Base-by-base conservation (phyloP, 2,797 vertebrate genomes). In the Phoeniculus purpureus region DNA sequence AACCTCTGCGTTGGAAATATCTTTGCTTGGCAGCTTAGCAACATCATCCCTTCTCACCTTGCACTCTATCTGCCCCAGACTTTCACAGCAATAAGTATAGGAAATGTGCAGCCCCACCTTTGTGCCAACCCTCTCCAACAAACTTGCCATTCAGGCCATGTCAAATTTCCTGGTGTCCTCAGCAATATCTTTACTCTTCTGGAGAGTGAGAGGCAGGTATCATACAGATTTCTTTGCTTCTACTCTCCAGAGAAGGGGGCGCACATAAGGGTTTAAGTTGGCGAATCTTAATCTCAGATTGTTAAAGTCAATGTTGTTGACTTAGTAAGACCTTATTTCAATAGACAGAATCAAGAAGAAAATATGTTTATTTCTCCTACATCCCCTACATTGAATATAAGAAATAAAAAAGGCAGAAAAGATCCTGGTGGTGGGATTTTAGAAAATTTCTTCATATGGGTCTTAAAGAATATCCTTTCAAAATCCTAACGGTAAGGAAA, bases 1-100 rank as follows among this genome's bases (percentile, higher is more conserved):
- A 18, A 48, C 19, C 12, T 82, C 23, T 27, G 6, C 0, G 0
- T 8, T 9, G 0, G 15, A 76, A 84, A 13, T n/a, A 72, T 2
- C 1, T 5, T 18, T 80, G 26, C 23, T 64, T 47, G 34, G 23
- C 54, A 82, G 31, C 34, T 87, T 65, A 74, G 70, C 23, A 29
- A 19, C 47, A 56, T 16, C 29, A 26, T 56, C 47, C 45, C 12
- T 34, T 26, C 50, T 82, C 21, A 19, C 16, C 23, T 25, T 31
- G 18, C 85, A 31, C 23, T 47, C 59, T 73, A n/a, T 27, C 47
- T 88, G 66, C 31, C 25, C n/a, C 37, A 48, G 43, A 52, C 3
- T 26, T 67, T 12, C 48, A 10, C 17, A 9, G 18, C n/a, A 65
- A 2, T 14, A 55, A 58, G 3, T 29, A 10, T 1, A 43, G 37